Conservation (phyloP, 2,888 invertebrate species). For the Eurois occulta region DNA sequence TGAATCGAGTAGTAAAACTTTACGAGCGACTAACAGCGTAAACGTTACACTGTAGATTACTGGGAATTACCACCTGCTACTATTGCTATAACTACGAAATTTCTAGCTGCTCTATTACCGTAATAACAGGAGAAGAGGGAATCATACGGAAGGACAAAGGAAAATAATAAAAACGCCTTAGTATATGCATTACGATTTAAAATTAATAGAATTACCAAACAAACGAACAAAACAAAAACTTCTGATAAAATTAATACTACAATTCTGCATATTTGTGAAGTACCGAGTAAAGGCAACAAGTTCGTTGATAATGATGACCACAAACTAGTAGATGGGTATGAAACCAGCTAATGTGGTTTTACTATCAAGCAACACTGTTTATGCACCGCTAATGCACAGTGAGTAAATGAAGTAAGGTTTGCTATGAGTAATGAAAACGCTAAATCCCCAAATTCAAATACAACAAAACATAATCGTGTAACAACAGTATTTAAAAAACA, state of each 20-base stretch:
- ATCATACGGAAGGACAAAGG: not conserved
- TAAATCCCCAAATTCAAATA: conserved; percentile 7
- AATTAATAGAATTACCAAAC: not conserved
- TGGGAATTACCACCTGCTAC: conserved; percentile 37
- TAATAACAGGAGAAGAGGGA: not conserved
- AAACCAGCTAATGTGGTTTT: conserved; percentile 6
- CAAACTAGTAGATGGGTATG: not conserved
- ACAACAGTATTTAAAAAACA: conserved; percentile 33
- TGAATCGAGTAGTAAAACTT: conserved; percentile 68
- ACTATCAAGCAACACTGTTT: conserved; percentile 5
- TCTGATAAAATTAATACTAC: not conserved
- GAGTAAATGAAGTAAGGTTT: not conserved
- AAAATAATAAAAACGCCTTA: not conserved
- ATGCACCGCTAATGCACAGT: not conserved
- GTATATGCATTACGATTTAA: not conserved
- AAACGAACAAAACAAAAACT: not conserved
- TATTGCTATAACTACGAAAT: conserved; percentile 30
- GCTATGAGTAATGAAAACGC: not conserved
- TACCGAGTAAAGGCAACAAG: not conserved
- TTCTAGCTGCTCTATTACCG: conserved; percentile 3
- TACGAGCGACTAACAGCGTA: conserved; percentile 55
- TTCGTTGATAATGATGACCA: conserved; percentile 14
- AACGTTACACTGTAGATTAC: conserved; percentile 42
- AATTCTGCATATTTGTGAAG: not conserved
- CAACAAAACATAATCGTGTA: conserved; percentile 16